phyloP scores from a whole-genome alignment of 2,797 vertebrate species.

The Schizopygopsis pylzovi region DNA sequence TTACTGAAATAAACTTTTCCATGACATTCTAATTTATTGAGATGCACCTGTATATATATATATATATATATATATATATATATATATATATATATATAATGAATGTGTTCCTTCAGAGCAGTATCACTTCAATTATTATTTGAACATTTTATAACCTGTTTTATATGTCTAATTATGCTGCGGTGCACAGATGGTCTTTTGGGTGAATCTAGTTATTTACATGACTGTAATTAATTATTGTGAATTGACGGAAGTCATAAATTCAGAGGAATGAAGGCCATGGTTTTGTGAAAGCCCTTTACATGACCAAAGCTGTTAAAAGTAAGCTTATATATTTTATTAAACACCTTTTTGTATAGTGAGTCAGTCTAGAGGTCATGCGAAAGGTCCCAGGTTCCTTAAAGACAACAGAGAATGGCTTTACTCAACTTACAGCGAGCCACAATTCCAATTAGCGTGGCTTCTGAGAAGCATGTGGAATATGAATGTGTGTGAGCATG shows the following conservation, averaged over 20 bases:
- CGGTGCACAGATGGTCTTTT: conserved; percentile 20
- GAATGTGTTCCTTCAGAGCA: not conserved
- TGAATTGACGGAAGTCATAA: conserved; percentile 5
- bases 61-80: too few species aligned
- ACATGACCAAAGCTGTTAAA: not conserved
- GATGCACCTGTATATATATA: too few species aligned
- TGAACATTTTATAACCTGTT: conserved; percentile 16
- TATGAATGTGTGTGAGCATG: conserved; percentile 34
- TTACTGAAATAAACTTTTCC: too few species aligned
- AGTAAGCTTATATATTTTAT: not conserved
- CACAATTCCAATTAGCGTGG: conserved; percentile 52
- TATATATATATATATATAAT: not conserved
- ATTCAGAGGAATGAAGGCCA: conserved; percentile 10
- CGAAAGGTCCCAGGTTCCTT: not conserved
- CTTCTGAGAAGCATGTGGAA: conserved; percentile 47
- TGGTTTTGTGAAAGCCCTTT: not conserved
- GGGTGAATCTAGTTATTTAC: conserved; percentile 13
- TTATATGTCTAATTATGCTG: conserved; percentile 32
- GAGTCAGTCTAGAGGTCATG: not conserved
- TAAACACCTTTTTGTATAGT: not conserved
- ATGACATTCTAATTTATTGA: too few species aligned
- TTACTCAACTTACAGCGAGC: not conserved
- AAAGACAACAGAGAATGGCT: not conserved
- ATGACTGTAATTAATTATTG: conserved; percentile 10
- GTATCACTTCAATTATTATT: conserved; percentile 13